Percentiles rank a stretch among this genome's conserved stretches.
Conservation (phyloP, 2,113 vertebrate species). For the Neogobius melanostomus region DNA sequence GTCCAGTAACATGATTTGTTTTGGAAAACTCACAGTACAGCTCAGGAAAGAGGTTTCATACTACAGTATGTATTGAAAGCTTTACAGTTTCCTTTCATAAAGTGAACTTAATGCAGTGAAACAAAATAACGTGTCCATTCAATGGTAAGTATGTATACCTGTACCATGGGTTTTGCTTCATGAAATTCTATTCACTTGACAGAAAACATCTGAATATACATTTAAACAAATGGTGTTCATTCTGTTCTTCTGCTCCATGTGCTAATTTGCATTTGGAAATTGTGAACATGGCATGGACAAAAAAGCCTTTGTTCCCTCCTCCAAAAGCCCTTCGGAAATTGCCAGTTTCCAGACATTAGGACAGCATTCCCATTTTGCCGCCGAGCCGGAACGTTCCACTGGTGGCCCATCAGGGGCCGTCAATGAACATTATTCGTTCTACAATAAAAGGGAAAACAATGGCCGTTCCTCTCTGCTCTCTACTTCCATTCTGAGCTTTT, state of each 20-base stretch:
- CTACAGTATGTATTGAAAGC: too few species aligned
- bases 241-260: background rate
- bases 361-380: background rate
- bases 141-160: too few species aligned
- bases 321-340: background rate
- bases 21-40: too few species aligned
- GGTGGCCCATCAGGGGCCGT: background rate
- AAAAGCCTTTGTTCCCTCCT: background rate
- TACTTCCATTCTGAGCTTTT: slow-evolving; percentile 32
- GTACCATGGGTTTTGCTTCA: background rate
- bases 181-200: background rate
- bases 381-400: background rate
- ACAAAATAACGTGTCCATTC: too few species aligned
- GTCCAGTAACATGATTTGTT: too few species aligned
- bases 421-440: slow-evolving; percentile 8
- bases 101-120: too few species aligned
- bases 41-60: too few species aligned
- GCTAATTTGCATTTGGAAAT: slow-evolving; percentile 3
- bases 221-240: background rate
- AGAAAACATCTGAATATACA: background rate
- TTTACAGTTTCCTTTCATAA: too few species aligned
- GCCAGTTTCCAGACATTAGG: background rate
- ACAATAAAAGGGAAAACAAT: slow-evolving; percentile 24
- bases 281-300: background rate
- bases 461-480: slow-evolving; percentile 8